Percentiles rank a stretch among this genome's conserved stretches.
Evolutionary conservation across 2,113 vertebrate species (phyloP).

Genomic region (Bombycilla garrulus): DNA sequence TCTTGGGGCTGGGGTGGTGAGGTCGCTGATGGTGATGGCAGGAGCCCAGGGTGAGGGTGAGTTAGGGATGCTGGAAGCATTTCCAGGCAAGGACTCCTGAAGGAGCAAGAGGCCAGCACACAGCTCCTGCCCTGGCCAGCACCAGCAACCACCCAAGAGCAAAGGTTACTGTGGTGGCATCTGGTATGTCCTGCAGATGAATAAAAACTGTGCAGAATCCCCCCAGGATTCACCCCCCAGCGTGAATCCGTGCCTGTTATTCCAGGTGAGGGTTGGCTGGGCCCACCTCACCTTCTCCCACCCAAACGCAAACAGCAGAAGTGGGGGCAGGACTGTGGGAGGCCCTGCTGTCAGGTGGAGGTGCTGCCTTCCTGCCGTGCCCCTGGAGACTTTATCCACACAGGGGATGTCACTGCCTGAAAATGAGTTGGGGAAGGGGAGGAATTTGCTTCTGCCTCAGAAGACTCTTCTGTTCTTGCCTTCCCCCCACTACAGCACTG

Average conservation of each 20-base stretch:
- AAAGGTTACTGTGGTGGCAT: fast-evolving
- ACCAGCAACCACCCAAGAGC: fast-evolving
- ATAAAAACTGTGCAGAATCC: fast-evolving
- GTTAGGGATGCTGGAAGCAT: background rate
- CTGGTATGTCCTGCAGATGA: fast-evolving
- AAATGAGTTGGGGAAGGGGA: background rate
- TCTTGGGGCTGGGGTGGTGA: fast-evolving
- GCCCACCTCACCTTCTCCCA: background rate
- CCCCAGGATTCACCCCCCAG: fast-evolving
- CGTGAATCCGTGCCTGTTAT: fast-evolving
- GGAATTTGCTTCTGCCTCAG: background rate
- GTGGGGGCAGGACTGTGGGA: background rate
- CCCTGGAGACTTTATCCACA: fast-evolving
- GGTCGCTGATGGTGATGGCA: background rate
- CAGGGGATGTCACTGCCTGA: background rate
- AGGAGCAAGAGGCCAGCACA: background rate
- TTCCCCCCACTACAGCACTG: background rate
- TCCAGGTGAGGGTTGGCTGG: background rate
- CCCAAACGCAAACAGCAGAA: background rate
- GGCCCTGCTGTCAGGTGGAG: background rate
- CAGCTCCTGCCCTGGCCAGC: background rate
- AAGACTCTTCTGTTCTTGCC: background rate
- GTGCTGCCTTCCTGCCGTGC: background rate
- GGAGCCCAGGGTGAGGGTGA: background rate
- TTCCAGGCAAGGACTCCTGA: background rate